Evolutionary conservation across 2,113 vertebrate genomes (phyloP), one percentile per base, ranked within the genome.

Genomic region (Apodemus sylvaticus): DNA sequence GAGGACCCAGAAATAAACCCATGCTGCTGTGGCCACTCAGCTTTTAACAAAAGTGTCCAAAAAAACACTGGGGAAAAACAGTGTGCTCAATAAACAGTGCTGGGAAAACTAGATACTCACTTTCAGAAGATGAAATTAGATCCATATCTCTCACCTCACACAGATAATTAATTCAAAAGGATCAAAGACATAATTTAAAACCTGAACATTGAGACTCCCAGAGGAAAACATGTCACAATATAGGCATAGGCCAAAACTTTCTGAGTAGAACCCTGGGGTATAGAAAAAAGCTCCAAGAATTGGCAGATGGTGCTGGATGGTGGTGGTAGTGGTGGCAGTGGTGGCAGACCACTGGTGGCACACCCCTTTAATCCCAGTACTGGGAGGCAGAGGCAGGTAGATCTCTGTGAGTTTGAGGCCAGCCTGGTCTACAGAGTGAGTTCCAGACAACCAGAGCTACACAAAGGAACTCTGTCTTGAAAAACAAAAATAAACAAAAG

Each of bases 281-380:
- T 29, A 55, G 48, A 22, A 39, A 71, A 70, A 9, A 55, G 66
- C 19, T 22, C 5, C 64, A 71, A 71, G 34, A 53, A 88, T 31
- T 55, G 66, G 68, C 68, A 73, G 14, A 55, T 71, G 66, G 29
- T 68, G 66, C 31, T 68, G 66, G 13, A 14, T 17, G 29, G 12
- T 14, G 4, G 64, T 14, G 29, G 64, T 29, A 2, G 13, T 2
- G 12, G 29, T 66, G 29, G 1, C 5, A 0, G n/a, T n/a, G n/a
- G n/a, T n/a, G n/a, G n/a, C n/a, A n/a, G n/a, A n/a, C n/a, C 64
- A 2, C 5, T 2, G 12, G 29, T 66, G 29, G 1, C 5, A 0
- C 31, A 68, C 2, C 1, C 64, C 64, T 66, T 66, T 66, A 66
- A 66, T 34, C 64, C 64, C 64, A 36, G 31, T 68, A 68, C 66